A percentile compares a stretch with the other conserved stretches of the same genome.
These are phyloP conservation scores for Meganola albula DNA, from an alignment of 2,888 invertebrate genomes.

Conservation along the genomic window DNA sequence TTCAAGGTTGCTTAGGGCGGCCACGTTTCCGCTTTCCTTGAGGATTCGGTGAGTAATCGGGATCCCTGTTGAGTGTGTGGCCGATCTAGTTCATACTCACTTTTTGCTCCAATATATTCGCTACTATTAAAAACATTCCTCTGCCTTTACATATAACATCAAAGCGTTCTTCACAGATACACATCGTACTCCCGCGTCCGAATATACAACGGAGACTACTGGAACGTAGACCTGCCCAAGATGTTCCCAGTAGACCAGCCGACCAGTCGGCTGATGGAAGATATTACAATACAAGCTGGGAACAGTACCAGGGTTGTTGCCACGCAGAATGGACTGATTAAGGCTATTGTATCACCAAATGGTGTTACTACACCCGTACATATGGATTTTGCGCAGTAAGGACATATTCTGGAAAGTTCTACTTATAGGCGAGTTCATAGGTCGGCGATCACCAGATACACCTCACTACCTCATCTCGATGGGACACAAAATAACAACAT, in stretches of 20 bases:
- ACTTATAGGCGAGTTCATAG: too few species aligned
- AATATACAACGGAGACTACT: slow-evolving; percentile 73
- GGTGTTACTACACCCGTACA: slow-evolving; percentile 77
- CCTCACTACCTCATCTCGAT: too few species aligned
- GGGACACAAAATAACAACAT: too few species aligned
- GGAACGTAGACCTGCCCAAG: slow-evolving; percentile 60
- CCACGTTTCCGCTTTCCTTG: too few species aligned
- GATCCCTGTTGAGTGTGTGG: too few species aligned
- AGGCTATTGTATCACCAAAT: slow-evolving; percentile 76
- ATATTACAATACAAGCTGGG: slow-evolving; percentile 50
- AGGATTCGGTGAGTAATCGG: too few species aligned
- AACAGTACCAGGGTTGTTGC: slow-evolving; percentile 77
- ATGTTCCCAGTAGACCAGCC: slow-evolving; percentile 62
- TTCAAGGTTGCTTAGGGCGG: too few species aligned
- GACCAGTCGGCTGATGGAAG: slow-evolving; percentile 43
- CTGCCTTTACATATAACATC: too few species aligned
- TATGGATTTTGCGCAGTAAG: slow-evolving; percentile 87
- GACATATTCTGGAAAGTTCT: slow-evolving; percentile 29
- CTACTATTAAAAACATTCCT: too few species aligned
- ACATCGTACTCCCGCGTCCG: slow-evolving; percentile 75
- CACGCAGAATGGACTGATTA: slow-evolving; percentile 82
- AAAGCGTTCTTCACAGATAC: slow-evolving; percentile 47
- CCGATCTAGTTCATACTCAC: too few species aligned
- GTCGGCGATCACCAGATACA: too few species aligned
- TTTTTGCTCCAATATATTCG: too few species aligned